Conservation (phyloP, 2,113 vertebrate genomes). For the Nycticorax nycticorax region DNA sequence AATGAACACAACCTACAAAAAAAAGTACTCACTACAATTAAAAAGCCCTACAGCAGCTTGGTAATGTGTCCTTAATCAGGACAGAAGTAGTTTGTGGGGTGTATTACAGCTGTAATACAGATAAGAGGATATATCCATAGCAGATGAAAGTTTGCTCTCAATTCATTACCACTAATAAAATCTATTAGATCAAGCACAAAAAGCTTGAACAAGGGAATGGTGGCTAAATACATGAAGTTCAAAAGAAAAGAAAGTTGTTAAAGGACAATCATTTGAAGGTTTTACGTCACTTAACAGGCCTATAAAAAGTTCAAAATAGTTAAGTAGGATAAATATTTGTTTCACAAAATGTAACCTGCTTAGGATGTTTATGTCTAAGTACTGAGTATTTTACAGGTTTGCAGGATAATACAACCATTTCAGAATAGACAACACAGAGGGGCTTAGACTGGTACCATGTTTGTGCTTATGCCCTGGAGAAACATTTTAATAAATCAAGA, state of each 20-base stretch:
- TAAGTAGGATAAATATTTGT: not conserved
- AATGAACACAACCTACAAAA: not conserved
- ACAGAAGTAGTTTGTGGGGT: not conserved
- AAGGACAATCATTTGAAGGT: not conserved
- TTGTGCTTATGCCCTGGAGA: not conserved
- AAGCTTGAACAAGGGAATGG: not conserved
- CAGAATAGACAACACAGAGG: not conserved
- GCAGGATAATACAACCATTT: not conserved
- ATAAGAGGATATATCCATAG: not conserved
- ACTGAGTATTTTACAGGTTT: not conserved
- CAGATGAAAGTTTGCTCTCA: conserved; percentile 25
- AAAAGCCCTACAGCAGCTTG: not conserved
- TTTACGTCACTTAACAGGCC: not conserved
- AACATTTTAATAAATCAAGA: not conserved
- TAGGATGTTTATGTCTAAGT: not conserved
- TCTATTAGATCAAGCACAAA: not conserved
- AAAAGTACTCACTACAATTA: not conserved
- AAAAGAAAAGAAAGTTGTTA: not conserved
- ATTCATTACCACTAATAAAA: conserved; percentile 34
- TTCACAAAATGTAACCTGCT: not conserved
- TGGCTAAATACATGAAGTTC: not conserved
- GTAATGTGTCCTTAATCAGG: not conserved
- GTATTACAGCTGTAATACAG: not conserved
- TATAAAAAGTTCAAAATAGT: conserved; percentile 1
- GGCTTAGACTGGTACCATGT: not conserved